These are phyloP conservation scores for Idaea biselata DNA, from an alignment of 2,888 invertebrate species.

Conservation along the genomic window DNA sequence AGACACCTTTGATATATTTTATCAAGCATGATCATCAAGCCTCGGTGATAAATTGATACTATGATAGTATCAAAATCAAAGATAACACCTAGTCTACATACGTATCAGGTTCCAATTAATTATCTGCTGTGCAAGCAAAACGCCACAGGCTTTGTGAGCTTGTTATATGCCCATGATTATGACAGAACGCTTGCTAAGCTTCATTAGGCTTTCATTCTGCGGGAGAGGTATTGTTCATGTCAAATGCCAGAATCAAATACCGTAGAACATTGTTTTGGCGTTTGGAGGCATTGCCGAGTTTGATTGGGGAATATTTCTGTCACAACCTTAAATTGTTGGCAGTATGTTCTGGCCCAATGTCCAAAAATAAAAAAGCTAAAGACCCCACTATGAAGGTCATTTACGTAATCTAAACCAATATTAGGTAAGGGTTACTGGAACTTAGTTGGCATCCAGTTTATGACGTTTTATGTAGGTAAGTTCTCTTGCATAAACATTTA, in stretches of 20 bases:
- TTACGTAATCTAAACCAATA: too few species aligned
- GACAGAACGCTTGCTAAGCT: constrained; percentile 13
- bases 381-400: too few species aligned
- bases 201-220: constrained; percentile 12
- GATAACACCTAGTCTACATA: constrained; percentile 3
- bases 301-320: neutral
- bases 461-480: neutral
- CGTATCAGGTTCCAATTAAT: constrained; percentile 16
- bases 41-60: neutral
- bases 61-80: neutral
- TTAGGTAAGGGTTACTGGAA: too few species aligned
- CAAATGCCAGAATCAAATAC: constrained; percentile 5
- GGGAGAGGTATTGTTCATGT: constrained; percentile 7
- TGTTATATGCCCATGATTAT: constrained; percentile 16
- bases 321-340: neutral
- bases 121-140: constrained; percentile 12
- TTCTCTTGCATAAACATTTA: neutral
- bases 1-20: too few species aligned
- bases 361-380: neutral
- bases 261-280: neutral
- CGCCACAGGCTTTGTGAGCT: constrained; percentile 8
- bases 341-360: neutral
- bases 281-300: neutral
- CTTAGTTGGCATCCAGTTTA: too few species aligned
- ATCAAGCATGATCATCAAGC: too few species aligned